Conservation (phyloP, 2,797 vertebrate genomes). For the Novumbra hubbsi region DNA sequence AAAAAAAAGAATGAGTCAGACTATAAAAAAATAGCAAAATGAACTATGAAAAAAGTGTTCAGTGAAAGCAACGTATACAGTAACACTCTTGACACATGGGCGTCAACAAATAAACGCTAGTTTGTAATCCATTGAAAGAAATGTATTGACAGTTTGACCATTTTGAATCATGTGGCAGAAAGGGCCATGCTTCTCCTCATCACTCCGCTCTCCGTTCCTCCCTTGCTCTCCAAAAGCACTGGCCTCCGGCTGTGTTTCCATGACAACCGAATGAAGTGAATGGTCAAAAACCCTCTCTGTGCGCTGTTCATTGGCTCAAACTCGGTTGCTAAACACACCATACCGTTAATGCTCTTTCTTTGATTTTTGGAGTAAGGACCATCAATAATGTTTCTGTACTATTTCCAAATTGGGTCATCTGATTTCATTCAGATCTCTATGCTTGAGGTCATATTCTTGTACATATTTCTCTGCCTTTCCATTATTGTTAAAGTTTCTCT, state of each 20-base stretch:
- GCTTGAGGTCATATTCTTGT: constrained; percentile 26
- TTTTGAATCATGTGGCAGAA: constrained; percentile 25
- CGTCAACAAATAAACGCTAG: no score
- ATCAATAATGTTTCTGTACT: neutral
- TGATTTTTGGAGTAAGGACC: neutral
- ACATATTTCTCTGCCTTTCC: constrained; percentile 8
- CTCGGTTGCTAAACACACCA: constrained; percentile 16
- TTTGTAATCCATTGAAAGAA: no score
- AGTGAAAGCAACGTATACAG: no score
- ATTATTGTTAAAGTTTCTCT: neutral
- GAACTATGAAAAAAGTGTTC: no score
- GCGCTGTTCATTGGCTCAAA: constrained; percentile 43
- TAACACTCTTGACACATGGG: no score
- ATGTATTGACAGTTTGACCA: no score
- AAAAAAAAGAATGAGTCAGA: no score
- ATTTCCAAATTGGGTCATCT: neutral
- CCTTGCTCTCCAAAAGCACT: constrained; percentile 67
- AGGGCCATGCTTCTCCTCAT: constrained; percentile 58
- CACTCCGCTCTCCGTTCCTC: constrained; percentile 49
- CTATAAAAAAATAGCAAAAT: no score
- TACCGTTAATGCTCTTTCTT: constrained; percentile 14
- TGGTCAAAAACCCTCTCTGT: constrained; percentile 67
- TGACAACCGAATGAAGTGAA: constrained; percentile 79
- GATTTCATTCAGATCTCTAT: constrained; percentile 4
- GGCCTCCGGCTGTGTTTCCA: constrained; percentile 77